Percentiles rank a stretch among this genome's conserved stretches.
Conservation (phyloP, 2,113 vertebrate species). For the Bufo gargarizans region DNA sequence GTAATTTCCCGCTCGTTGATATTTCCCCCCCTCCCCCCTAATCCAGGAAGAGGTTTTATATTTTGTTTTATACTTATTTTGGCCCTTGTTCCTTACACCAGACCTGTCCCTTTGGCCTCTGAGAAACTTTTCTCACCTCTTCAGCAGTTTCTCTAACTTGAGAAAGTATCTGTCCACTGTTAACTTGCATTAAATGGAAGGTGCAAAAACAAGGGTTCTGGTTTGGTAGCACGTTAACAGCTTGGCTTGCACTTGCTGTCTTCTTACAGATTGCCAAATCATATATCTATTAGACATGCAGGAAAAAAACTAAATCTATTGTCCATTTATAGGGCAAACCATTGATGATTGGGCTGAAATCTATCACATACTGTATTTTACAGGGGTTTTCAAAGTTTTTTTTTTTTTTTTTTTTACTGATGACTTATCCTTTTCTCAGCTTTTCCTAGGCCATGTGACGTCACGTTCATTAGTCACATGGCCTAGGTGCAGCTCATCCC, state of each 20-base stretch:
- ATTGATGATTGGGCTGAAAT: neutral
- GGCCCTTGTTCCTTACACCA: constrained; percentile 35
- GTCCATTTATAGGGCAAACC: neutral
- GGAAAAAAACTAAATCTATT: neutral
- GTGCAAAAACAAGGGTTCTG: constrained; percentile 23
- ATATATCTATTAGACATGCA: neutral
- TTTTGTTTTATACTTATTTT: constrained; percentile 57
- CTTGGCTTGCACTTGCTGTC: neutral
- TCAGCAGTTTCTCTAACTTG: constrained; percentile 49
- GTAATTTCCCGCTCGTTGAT: constrained; percentile 47
- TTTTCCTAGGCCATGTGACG: too few relatives aligned
- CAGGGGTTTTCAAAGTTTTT: too few relatives aligned
- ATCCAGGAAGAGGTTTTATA: constrained; percentile 55
- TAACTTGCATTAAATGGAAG: constrained; percentile 14
- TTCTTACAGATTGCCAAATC: neutral
- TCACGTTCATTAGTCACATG: too few relatives aligned
- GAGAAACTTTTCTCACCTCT: constrained; percentile 54
- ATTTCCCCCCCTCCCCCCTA: neutral
- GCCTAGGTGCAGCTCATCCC: too few relatives aligned
- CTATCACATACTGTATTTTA: neutral
- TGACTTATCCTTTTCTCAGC: too few relatives aligned
- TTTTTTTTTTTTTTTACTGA: too few relatives aligned
- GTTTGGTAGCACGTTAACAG: constrained; percentile 14
- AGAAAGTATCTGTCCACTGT: constrained; percentile 47
- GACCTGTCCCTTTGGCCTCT: constrained; percentile 50